These are phyloP conservation scores for Sander lucioperca DNA, from an alignment of 2,113 vertebrate species.

Conservation along the genomic window DNA sequence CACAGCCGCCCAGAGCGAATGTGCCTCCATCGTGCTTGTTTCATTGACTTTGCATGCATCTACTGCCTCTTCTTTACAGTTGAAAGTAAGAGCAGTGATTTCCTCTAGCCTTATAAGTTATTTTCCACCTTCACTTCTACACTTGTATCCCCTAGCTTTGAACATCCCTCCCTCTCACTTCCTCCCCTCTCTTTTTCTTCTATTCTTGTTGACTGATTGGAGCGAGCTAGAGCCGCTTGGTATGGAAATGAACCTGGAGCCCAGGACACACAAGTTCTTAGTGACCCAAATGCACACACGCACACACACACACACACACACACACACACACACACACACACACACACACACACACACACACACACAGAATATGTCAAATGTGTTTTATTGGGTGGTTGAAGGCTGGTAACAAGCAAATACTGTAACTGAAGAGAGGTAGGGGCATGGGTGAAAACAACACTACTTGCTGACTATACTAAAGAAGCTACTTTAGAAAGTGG, in stretches of 20 bases:
- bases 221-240: conserved; percentile 46
- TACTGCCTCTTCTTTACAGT: not conserved
- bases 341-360: conserved; percentile 8
- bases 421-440: not conserved
- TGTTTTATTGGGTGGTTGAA: conserved; percentile 60
- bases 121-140: conserved; percentile 19
- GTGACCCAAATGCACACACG: conserved; percentile 66
- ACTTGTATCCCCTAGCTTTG: conserved; percentile 10
- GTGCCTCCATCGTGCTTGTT: not conserved
- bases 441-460: not conserved
- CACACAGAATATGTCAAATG: conserved; percentile 32
- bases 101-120: conserved; percentile 20
- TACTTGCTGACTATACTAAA: not conserved
- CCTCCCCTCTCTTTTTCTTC: not conserved
- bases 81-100: not conserved
- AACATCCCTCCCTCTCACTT: not conserved
- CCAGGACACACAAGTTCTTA: conserved; percentile 46
- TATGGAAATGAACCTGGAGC: conserved; percentile 69
- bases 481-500: not conserved
- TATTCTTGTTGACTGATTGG: conserved; percentile 60
- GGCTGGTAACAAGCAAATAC: conserved; percentile 49
- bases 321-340: conserved; percentile 18
- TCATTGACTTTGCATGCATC: conserved; percentile 30
- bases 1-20: not conserved
- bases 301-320: conserved; percentile 15